Percentiles rank a stretch among this genome's conserved stretches.
Conservation (phyloP, 2,797 vertebrate genomes). For the Pseudochirops cupreus region DNA sequence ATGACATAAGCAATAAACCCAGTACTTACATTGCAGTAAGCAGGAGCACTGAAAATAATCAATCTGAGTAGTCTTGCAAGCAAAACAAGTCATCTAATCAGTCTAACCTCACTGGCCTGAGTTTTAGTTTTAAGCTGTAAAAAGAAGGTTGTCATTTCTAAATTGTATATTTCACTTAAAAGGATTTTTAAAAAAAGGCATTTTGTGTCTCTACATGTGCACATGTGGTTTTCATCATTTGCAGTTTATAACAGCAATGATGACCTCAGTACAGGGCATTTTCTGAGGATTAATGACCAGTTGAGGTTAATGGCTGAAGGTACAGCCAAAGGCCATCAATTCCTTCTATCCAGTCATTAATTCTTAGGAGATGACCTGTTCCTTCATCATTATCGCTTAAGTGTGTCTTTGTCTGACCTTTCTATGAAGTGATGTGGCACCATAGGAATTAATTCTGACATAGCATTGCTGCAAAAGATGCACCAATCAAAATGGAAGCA, state of each 20-base stretch:
- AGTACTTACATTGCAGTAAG: constrained; percentile 75
- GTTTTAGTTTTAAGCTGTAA: constrained; percentile 45
- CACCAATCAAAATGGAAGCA: not conserved
- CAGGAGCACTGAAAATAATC: constrained; percentile 65
- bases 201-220: constrained; percentile 42
- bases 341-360: constrained; percentile 80
- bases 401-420: constrained; percentile 70
- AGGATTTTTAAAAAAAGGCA: constrained; percentile 20
- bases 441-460: constrained; percentile 57
- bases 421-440: constrained; percentile 74
- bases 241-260: constrained; percentile 76
- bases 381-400: constrained; percentile 71
- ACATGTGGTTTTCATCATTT: constrained; percentile 64
- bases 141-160: constrained; percentile 42
- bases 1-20: constrained; percentile 77
- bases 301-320: constrained; percentile 82
- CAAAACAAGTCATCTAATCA: constrained; percentile 13
- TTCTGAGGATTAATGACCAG: constrained; percentile 80
- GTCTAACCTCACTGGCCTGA: constrained; percentile 16
- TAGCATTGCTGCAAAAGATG: constrained; percentile 18
- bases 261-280: constrained; percentile 59
- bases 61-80: constrained; percentile 13
- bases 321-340: constrained; percentile 79
- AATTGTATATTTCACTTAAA: constrained; percentile 47
- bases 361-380: constrained; percentile 73